Conservation (phyloP, 1,140 invertebrate genomes). For the Bombus haemorrhoidalis region DNA sequence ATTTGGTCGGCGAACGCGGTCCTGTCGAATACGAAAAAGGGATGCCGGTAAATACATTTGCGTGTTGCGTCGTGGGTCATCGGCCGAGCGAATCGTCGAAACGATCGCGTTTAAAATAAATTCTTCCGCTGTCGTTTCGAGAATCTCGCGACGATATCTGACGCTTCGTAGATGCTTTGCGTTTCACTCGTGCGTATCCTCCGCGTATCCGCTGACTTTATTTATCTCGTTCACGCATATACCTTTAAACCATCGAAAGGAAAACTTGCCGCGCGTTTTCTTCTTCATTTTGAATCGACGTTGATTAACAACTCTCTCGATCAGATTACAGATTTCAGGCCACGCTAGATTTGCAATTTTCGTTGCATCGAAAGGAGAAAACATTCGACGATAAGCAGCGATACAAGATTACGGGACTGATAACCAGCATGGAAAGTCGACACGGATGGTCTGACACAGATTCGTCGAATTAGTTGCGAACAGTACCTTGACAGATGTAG, state of each 20-base stretch:
- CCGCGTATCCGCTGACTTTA: too few relatives aligned
- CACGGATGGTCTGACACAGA: neutral
- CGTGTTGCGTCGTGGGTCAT: slow-evolving; percentile 10
- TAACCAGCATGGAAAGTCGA: neutral
- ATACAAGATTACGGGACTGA: too few relatives aligned
- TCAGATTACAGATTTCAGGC: neutral
- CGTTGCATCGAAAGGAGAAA: neutral
- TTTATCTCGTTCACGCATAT: too few relatives aligned
- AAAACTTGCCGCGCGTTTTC: neutral
- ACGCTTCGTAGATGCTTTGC: too few relatives aligned
- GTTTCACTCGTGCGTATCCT: neutral
- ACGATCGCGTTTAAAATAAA: neutral
- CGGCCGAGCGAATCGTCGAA: slow-evolving; percentile 7
- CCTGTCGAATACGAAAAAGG: slow-evolving; percentile 13
- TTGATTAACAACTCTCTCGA: neutral
- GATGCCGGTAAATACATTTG: slow-evolving; percentile 47
- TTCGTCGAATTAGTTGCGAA: neutral
- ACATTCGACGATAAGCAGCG: neutral
- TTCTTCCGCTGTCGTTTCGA: neutral
- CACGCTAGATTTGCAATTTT: too few relatives aligned
- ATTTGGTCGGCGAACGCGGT: slow-evolving; percentile 14
- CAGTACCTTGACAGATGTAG: slow-evolving; percentile 2
- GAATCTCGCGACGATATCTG: neutral
- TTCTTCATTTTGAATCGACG: neutral
- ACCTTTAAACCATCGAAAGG: too few relatives aligned